These are phyloP conservation scores for human (Homo sapiens) DNA, from an alignment of 2,113 vertebrate species.

Conservation along the genomic window DNA sequence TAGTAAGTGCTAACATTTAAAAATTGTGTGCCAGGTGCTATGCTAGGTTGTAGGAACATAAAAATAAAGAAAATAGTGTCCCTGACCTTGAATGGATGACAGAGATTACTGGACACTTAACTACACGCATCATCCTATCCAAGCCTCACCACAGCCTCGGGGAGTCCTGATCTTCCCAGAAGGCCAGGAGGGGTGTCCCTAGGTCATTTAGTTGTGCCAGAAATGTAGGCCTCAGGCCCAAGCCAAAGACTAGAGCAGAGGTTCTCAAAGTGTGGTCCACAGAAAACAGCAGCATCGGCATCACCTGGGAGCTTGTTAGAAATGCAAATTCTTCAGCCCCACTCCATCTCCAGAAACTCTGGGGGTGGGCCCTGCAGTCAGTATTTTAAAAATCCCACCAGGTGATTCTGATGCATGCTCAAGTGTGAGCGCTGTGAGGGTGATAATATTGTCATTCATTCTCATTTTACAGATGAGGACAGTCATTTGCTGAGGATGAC, in stretches of 20 bases:
- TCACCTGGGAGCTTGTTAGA: not conserved
- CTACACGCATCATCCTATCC: fast-evolving
- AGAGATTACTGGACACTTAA: not conserved
- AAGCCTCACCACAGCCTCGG: not conserved
- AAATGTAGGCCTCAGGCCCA: not conserved
- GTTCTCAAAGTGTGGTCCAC: not conserved
- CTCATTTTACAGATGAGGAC: not conserved
- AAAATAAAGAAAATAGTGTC: not conserved
- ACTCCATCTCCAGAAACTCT: not conserved
- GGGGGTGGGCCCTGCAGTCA: not conserved
- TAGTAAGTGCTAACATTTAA: no score
- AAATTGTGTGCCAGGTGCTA: not conserved
- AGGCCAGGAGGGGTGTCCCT: not conserved
- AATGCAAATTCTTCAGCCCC: not conserved
- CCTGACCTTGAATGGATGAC: not conserved
- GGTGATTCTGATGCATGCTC: no score
- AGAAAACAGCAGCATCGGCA: not conserved
- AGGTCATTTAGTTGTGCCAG: not conserved
- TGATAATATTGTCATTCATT: not conserved
- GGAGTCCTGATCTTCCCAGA: not conserved
- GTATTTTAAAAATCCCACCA: not conserved
- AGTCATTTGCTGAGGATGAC: not conserved
- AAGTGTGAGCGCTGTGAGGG: not conserved
- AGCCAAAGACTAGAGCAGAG: not conserved
- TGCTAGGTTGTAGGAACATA: not conserved